Base-by-base conservation (phyloP, 2,113 vertebrate species). In the Nothobranchius kuhntae region DNA sequence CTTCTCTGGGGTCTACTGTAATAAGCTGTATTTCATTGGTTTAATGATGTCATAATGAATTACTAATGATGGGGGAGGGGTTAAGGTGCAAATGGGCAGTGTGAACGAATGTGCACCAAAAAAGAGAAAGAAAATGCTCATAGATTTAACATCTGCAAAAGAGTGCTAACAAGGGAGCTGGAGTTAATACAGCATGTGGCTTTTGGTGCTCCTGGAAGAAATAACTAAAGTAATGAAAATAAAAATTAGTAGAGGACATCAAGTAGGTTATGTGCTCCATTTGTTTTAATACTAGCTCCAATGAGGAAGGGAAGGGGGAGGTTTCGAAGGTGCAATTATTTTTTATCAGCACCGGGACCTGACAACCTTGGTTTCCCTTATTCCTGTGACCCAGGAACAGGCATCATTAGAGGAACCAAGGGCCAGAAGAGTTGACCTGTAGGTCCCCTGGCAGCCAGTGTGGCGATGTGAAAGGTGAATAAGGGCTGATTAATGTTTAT, bases 41-140 rank as follows among this genome's bases (percentile, higher is more conserved):
- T 89, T 92, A 87, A 91, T 81, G 87, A 91, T 87, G 83, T 89
- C 87, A 85, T 90, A 88, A 91, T 91, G 89, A 92, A 92, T 91
- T 81, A 83, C 65, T 88, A 82, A 89, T 86, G 78, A 91, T 77
- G 80, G 87, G 85, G 84, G 80, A 81, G 75, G 81, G 72, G 77
- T 38, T 59, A 12, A 59, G 68, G 55, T 38, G 80, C 38, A 53
- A 68, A 38, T 14, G 63, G 13, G 53, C 73, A 30, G 60, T 15
- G 65, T 36, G 54, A 36, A 2, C 64, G 48, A 67, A 62, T 21
- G 54, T 53, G 60, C 9, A 26, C 14, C 30, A 3, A 3, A 30
- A 61, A 72, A 38, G 36, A 38, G 21, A 30, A 30, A 30, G 30
- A 3, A 30, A 30, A 30, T 30, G 38, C 38, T 54, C 40, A 36